phyloP scores from a whole-genome alignment of 1,140 invertebrate species.

The Drosophila hydei region DNA sequence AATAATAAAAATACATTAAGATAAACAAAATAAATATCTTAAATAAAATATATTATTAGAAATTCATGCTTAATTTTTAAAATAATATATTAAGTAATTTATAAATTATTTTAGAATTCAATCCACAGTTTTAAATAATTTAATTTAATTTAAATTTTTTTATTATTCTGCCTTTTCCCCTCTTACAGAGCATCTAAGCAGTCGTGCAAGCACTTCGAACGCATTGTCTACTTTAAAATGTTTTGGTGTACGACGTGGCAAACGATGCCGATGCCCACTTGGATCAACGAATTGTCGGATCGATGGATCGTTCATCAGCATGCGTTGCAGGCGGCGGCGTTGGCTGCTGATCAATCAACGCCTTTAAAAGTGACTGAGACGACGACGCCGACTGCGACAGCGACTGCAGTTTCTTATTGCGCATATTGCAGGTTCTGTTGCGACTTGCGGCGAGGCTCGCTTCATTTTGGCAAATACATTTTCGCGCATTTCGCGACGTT shows the following conservation, averaged over 20 bases:
- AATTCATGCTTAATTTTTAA: too few species aligned
- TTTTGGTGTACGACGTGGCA: constrained; percentile 52
- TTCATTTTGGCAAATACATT: constrained; percentile 78
- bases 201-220: not conserved
- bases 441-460: constrained; percentile 13
- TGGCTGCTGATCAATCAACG: constrained; percentile 79
- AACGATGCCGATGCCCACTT: constrained; percentile 36
- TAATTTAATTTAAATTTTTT: too few species aligned
- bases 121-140: too few species aligned
- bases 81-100: too few species aligned
- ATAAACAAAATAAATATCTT: too few species aligned
- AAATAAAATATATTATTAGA: too few species aligned
- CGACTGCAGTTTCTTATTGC: constrained; percentile 73
- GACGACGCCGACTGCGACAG: constrained; percentile 17
- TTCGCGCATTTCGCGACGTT: constrained; percentile 81
- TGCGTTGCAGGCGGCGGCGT: constrained; percentile 56
- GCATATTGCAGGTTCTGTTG: too few species aligned
- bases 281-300: constrained; percentile 12
- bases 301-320: constrained; percentile 66
- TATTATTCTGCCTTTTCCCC: too few species aligned
- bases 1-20: too few species aligned
- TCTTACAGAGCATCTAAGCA: constrained; percentile 3
- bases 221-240: not conserved
- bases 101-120: too few species aligned
- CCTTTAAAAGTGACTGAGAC: constrained; percentile 69